Conservation (phyloP, 2,113 vertebrate genomes). For the Saguinus midas region DNA sequence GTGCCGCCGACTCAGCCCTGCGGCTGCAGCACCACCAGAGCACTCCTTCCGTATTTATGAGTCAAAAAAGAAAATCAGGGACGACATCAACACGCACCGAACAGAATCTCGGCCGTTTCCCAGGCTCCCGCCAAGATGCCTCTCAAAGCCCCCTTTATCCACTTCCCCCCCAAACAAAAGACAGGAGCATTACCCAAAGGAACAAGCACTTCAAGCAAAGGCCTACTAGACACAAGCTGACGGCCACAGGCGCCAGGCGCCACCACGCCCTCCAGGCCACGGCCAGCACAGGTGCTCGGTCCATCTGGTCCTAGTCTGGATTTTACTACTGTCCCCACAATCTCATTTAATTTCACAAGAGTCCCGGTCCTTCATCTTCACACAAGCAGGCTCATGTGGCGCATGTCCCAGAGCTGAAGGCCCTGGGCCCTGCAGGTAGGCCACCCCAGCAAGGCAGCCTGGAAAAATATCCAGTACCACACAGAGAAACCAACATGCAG, state of each 20-base stretch:
- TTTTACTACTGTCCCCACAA: accelerated
- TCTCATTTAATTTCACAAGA: accelerated
- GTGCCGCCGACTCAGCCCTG: background rate
- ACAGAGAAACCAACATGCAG: background rate
- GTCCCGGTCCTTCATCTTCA: accelerated
- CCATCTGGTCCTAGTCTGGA: background rate
- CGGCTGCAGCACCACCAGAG: background rate
- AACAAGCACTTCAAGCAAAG: slow-evolving; percentile 73
- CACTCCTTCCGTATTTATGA: background rate
- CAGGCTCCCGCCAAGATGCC: slow-evolving; percentile 70
- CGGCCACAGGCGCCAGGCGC: too few relatives aligned
- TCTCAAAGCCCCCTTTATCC: slow-evolving; percentile 66
- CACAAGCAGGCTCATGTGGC: accelerated
- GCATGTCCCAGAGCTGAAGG: background rate
- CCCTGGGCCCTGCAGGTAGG: too few relatives aligned
- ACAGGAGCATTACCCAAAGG: slow-evolving; percentile 74
- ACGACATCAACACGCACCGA: slow-evolving; percentile 35
- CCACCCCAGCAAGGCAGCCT: background rate
- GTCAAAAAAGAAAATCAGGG: background rate
- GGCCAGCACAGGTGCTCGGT: accelerated
- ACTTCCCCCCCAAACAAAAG: slow-evolving; percentile 61
- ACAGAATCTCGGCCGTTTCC: slow-evolving; percentile 57
- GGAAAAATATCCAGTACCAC: background rate
- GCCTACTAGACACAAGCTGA: background rate
- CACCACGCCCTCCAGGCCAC: too few relatives aligned